Conservation (phyloP, 2,113 vertebrate genomes). For the Oplegnathus fasciatus region DNA sequence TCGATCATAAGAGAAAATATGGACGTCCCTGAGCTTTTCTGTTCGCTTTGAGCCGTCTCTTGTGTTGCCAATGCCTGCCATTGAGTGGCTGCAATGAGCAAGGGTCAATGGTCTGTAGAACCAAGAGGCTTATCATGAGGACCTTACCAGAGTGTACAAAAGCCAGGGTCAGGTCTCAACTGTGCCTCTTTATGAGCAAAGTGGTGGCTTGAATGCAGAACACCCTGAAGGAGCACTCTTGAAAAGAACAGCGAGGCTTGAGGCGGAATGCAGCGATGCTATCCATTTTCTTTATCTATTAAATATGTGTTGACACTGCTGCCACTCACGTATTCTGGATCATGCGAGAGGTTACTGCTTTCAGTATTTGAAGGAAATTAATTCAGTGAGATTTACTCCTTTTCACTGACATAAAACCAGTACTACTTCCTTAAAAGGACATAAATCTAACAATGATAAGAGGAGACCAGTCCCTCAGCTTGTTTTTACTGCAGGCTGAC, state of each 20-base stretch:
- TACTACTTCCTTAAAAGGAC: background rate
- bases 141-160: conserved; percentile 32
- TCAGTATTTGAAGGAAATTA: background rate
- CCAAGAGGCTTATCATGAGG: conserved; percentile 51
- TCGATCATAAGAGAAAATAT: conserved; percentile 27
- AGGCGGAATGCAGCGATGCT: conserved; percentile 9
- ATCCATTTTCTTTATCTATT: conserved; percentile 33
- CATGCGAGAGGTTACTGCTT: background rate
- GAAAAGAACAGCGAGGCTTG: conserved; percentile 37
- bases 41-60: conserved; percentile 33
- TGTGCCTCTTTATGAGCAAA: conserved; percentile 40
- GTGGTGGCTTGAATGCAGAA: conserved; percentile 50
- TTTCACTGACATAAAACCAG: conserved; percentile 14
- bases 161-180: conserved; percentile 49
- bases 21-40: conserved; percentile 34
- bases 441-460: background rate
- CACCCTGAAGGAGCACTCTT: conserved; percentile 46
- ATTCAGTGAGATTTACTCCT: background rate
- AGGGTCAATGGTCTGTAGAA: conserved; percentile 55
- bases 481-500: background rate
- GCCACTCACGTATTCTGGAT: background rate
- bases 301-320: conserved; percentile 35
- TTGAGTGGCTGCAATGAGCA: conserved; percentile 46
- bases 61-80: conserved; percentile 30
- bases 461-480: background rate